phyloP scores from a whole-genome alignment of 2,888 invertebrate species.

The Ophion ventricosus region DNA sequence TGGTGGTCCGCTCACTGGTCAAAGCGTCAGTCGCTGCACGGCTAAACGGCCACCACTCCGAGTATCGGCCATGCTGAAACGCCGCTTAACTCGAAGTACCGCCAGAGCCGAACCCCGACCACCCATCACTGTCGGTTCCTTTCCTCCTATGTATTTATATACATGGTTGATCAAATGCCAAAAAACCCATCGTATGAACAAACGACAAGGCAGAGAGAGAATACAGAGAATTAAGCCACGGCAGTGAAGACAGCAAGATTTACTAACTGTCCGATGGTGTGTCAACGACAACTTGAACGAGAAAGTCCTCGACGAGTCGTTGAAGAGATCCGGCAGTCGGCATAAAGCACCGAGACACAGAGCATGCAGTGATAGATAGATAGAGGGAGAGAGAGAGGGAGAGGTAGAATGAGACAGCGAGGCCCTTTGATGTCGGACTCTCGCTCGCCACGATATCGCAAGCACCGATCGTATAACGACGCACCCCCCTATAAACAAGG shows the following conservation, averaged over 20 bases:
- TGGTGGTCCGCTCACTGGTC: no score
- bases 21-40: no score
- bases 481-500: conserved; percentile 80
- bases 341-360: conserved; percentile 40
- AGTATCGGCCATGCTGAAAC: no score
- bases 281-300: conserved; percentile 40
- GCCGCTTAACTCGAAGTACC: no score
- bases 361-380: conserved; percentile 55
- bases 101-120: no score
- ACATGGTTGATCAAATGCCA: no score
- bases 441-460: conserved; percentile 73
- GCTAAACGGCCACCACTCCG: no score
- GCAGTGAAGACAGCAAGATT: conserved; percentile 44
- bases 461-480: conserved; percentile 76
- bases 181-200: no score
- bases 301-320: conserved; percentile 53
- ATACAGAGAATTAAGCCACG: conserved; percentile 33
- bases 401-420: conserved; percentile 53
- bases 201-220: conserved; percentile 32
- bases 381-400: conserved; percentile 50
- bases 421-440: conserved; percentile 79
- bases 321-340: conserved; percentile 61
- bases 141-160: no score
- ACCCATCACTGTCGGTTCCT: no score
- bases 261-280: conserved; percentile 30